Base-by-base conservation (phyloP, 92 coral and sea anemone species). In the Actinernus sp. region DNA sequence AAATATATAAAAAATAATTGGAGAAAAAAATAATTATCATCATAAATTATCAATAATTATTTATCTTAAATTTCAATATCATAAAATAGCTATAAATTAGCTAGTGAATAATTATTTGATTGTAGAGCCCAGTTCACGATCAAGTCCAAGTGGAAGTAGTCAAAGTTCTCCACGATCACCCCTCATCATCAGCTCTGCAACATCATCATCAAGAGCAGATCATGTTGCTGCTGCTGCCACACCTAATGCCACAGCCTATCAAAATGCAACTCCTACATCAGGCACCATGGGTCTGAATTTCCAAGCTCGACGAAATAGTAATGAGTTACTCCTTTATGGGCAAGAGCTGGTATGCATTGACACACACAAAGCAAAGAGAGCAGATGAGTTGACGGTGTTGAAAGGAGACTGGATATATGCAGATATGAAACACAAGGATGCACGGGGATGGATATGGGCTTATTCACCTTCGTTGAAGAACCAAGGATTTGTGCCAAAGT, bases 391-490 rank as follows among this genome's bases (percentile, higher is more conserved):
- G 38, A 83, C 98, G 11, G 89, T 93, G 14, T 63, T 82, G 33
- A 83, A 93, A 49, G 97, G 98, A 31, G 98, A 93, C 37, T 84
- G 90, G 88, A 70, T 93, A 34, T 93, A 90, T 72, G 96, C 98
- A 0, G 98, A 93, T 48, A 88, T 90, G 87, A 83, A 84, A 68
- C 83, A 61, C 59, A 86, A 82, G 43, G 92, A 93, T 76, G 64
- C 70, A 3, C 82, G 82, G 9, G 92, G 97, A 0, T 79, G 91
- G 91, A 83, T 93, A 9, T 93, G 98, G 98, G 98, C 93, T 7
- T 90, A 78, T 76, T 93, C 98, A 0, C 93, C 94, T 5, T 68
- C 93, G 25, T 60, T 89, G 17, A 86, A 81, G 58, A 57, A 66
- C n/a, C 93, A 91, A 31, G 98, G 98, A 12, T 93, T 75, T 76